Percentiles rank a stretch among this genome's conserved stretches.
Evolutionary conservation across 2,113 vertebrate genomes (phyloP).

Genomic region (Oriolus oriolus): DNA sequence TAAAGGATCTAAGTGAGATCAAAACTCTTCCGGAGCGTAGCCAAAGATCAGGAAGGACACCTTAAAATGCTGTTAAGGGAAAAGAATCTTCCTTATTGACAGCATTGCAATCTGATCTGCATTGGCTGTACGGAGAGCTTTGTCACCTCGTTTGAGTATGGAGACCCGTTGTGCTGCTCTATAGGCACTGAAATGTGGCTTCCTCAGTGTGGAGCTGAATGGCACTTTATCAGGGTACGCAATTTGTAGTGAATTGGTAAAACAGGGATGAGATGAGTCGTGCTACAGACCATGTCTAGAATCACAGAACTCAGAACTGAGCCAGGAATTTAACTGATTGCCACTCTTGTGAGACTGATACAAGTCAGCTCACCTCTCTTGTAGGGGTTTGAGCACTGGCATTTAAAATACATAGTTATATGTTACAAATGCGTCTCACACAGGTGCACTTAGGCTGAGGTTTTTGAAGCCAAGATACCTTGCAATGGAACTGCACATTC

Average conservation of each 20-base stretch:
- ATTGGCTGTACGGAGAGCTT: neutral
- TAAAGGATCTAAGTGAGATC: neutral
- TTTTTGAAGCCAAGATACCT: neutral
- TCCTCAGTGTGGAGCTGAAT: neutral
- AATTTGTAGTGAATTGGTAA: neutral
- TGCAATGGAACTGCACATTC: neutral
- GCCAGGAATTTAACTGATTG: neutral
- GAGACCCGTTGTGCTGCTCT: neutral
- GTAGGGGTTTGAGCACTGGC: neutral
- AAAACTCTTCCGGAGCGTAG: neutral
- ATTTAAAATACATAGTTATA: neutral
- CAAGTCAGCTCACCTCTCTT: neutral
- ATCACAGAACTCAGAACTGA: neutral
- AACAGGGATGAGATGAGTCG: neutral
- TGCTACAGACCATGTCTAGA: neutral
- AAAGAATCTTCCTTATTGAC: neutral
- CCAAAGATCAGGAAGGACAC: neutral
- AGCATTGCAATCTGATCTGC: neutral
- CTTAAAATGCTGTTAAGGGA: neutral
- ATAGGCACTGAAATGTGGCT: neutral
- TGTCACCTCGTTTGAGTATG: neutral
- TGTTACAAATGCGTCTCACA: neutral
- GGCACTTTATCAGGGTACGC: neutral
- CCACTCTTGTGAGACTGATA: neutral
- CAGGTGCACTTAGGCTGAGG: neutral